Evolutionary conservation across 35 echinoderm and acorn worm genomes (phyloP), one percentile per base, ranked within the genome.

Genomic region (Stichopus chloronotus): DNA sequence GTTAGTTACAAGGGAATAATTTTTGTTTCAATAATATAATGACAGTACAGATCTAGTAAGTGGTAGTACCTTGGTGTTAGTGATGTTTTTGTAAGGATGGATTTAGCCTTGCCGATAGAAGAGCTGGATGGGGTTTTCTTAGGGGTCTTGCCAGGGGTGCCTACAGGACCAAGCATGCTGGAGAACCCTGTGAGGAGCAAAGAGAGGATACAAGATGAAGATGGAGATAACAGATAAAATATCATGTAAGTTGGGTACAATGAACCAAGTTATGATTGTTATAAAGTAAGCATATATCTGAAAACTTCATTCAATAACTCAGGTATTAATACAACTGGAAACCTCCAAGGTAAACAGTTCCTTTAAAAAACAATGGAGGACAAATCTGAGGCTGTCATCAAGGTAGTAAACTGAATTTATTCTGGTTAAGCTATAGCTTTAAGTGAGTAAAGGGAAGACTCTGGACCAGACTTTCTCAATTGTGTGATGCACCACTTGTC

Each of bases 41-140:
- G 22, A 85, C 52, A 56, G 53, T 2, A 76, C 25, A 59, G 11
- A 93, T 22, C 25, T 25, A 7, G 55, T 43, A 43, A 43, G 30
- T 43, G 30, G 30, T 43, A 55, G 69, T 95, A 97, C 95, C 95
- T 94, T 83, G 95, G 95, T 43, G 95, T 97, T 60, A 97, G 93
- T 57, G 93, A 81, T 4, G 93, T 78, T 85, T 97, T 97, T 76
- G 90, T 85, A 85, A 97, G 88, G 93, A 97, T 88, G 19, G 95
- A 94, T 78, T 92, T 94, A 30, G 90, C 92, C 84, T 97, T 97
- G 59, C 95, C 91, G 17, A 93, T 92, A 68, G 93, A 94, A 60
- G 95, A 92, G 58, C 94, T 94, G 55, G 95, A 97, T 74, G 95
- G 93, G 56, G 95, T 97, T 93, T 97, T 97, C 81, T 88, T 92